Percentiles rank a stretch among this genome's conserved stretches.
Evolutionary conservation across 2,888 invertebrate genomes (phyloP).

Genomic region (Cistogaster globosa): DNA sequence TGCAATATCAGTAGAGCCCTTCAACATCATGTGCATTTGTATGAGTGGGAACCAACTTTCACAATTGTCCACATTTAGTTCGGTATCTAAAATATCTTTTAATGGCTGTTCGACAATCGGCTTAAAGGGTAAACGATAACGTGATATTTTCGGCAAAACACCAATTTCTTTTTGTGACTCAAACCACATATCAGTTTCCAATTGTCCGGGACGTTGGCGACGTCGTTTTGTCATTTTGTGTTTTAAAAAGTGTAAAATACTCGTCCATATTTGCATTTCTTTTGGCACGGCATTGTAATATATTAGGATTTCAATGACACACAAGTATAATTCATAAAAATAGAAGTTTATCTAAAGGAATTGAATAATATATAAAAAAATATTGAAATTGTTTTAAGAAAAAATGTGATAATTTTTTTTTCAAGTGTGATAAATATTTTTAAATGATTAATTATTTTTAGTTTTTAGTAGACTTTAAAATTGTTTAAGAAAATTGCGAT

Average conservation of each 20-base stretch:
- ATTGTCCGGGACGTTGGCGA: conserved; percentile 79
- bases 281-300: conserved; percentile 79
- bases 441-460: too few species aligned
- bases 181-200: conserved; percentile 82
- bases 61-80: conserved; percentile 82
- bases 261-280: conserved; percentile 81
- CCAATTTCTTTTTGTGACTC: conserved; percentile 80
- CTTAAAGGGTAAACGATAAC: conserved; percentile 82
- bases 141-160: conserved; percentile 81
- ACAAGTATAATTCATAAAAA: conserved; percentile 82
- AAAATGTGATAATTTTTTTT: too few species aligned
- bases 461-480: too few species aligned
- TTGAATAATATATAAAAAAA: background rate
- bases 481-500: too few species aligned
- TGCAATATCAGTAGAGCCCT: conserved; percentile 77
- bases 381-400: too few species aligned
- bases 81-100: conserved; percentile 80
- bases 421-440: too few species aligned
- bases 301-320: conserved; percentile 81
- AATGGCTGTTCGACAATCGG: conserved; percentile 80
- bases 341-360: conserved; percentile 80
- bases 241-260: conserved; percentile 81
- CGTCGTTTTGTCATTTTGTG: conserved; percentile 82
- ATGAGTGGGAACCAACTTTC: conserved; percentile 83
- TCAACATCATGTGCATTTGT: conserved; percentile 79